Evolutionary conservation across 2,113 vertebrate genomes (phyloP).

Genomic region (Cromileptes altivelis): DNA sequence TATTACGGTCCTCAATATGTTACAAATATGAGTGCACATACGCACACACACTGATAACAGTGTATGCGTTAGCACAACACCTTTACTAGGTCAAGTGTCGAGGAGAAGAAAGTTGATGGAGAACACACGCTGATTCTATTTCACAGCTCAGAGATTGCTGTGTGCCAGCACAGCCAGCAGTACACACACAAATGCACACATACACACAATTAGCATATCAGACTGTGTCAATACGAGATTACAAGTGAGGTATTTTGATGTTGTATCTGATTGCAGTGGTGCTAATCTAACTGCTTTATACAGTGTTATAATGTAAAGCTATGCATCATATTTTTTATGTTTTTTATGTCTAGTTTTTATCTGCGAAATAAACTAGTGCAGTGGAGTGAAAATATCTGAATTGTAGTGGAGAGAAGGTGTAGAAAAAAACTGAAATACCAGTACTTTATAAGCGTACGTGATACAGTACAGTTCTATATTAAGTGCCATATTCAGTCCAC

Average conservation of each 20-base stretch:
- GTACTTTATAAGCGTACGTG: neutral
- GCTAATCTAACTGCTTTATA: neutral
- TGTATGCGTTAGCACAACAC: no score
- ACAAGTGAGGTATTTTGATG: neutral
- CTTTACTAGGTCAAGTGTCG: slow-evolving; percentile 32
- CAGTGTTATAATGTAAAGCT: neutral
- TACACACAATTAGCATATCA: neutral
- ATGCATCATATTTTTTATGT: neutral
- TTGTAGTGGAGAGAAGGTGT: neutral
- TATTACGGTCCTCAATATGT: no score
- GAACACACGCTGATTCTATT: slow-evolving; percentile 43
- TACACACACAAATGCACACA: neutral
- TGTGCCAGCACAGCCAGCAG: slow-evolving; percentile 9
- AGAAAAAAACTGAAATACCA: neutral
- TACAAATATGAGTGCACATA: no score
- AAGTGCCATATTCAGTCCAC: neutral
- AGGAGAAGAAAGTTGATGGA: neutral
- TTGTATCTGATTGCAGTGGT: neutral
- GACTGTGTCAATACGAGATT: no score
- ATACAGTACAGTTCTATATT: neutral
- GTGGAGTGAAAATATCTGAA: neutral
- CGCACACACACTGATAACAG: neutral
- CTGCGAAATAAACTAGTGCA: neutral
- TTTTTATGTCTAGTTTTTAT: neutral
- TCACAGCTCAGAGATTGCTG: slow-evolving; percentile 46